Conservation (phyloP, 2,113 vertebrate genomes). For the Perccottus glenii region DNA sequence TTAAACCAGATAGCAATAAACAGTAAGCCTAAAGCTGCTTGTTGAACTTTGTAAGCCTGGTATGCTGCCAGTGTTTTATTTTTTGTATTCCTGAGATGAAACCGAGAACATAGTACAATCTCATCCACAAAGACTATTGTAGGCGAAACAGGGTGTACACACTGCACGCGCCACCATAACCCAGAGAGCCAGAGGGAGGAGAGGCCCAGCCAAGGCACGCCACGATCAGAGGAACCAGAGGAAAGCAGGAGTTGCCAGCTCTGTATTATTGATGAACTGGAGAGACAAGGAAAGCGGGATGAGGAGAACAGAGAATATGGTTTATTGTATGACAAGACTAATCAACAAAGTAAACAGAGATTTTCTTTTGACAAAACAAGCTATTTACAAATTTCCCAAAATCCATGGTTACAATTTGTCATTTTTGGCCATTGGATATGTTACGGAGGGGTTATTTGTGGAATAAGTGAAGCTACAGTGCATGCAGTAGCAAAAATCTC, state of each 20-base stretch:
- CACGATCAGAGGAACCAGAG: constrained; percentile 71
- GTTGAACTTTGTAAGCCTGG: constrained; percentile 27
- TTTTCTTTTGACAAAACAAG: background rate
- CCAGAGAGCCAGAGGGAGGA: constrained; percentile 63
- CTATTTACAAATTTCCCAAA: too few relatives aligned
- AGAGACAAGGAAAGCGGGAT: constrained; percentile 38
- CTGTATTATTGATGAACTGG: constrained; percentile 71
- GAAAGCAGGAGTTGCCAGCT: constrained; percentile 65
- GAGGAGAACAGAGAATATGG: constrained; percentile 46
- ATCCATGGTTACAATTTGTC: too few relatives aligned
- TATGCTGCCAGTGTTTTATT: constrained; percentile 37
- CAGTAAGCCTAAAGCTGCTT: constrained; percentile 38
- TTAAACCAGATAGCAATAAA: constrained; percentile 4
- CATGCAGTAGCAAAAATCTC: background rate
- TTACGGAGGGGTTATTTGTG: too few relatives aligned
- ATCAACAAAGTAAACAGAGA: constrained; percentile 19
- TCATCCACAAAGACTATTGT: constrained; percentile 53
- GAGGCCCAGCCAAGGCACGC: constrained; percentile 67
- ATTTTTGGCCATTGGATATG: too few relatives aligned
- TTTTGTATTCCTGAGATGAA: constrained; percentile 60
- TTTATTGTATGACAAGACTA: constrained; percentile 37
- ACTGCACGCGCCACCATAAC: constrained; percentile 64
- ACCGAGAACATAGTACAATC: constrained; percentile 36
- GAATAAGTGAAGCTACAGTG: background rate
- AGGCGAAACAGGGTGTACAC: constrained; percentile 38